Conservation (phyloP, 2,113 vertebrate genomes). For the Sinocyclocheilus anshuiensis region DNA sequence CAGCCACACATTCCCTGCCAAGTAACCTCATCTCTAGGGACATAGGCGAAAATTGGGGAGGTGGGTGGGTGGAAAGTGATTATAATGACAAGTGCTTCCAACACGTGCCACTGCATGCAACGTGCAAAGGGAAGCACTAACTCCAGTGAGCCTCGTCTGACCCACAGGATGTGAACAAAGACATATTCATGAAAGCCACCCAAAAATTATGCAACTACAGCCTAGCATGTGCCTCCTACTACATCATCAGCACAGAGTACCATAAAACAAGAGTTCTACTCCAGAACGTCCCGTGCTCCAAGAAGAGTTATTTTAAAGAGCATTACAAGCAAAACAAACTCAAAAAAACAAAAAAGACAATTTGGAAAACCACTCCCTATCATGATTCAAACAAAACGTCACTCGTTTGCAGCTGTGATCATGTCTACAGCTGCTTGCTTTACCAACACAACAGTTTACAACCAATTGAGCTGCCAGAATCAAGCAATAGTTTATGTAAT, state of each 20-base stretch:
- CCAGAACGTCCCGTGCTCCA: constrained; percentile 3
- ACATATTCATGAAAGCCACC: constrained; percentile 42
- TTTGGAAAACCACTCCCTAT: constrained; percentile 1
- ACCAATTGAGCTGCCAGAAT: constrained; percentile 6
- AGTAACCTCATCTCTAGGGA: neutral
- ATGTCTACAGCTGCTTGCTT: neutral
- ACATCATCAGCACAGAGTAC: constrained; percentile 14
- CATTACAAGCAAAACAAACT: neutral
- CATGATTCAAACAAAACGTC: constrained; percentile 13
- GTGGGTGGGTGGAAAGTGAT: neutral
- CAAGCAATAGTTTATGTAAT: too few relatives aligned
- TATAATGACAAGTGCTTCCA: neutral
- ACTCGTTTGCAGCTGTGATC: neutral
- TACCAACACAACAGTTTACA: constrained; percentile 18
- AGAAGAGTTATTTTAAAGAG: neutral
- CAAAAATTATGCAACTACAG: constrained; percentile 39
- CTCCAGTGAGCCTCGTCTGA: constrained; percentile 35
- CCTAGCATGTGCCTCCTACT: constrained; percentile 11
- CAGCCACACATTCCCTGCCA: neutral
- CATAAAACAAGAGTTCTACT: constrained; percentile 33
- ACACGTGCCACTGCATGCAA: constrained; percentile 53
- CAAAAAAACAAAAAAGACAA: neutral
- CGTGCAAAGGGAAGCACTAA: constrained; percentile 40
- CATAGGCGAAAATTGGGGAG: neutral
- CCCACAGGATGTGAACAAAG: constrained; percentile 44